Conservation (phyloP, 2,113 vertebrate species). For the Ctenodactylus gundi region DNA sequence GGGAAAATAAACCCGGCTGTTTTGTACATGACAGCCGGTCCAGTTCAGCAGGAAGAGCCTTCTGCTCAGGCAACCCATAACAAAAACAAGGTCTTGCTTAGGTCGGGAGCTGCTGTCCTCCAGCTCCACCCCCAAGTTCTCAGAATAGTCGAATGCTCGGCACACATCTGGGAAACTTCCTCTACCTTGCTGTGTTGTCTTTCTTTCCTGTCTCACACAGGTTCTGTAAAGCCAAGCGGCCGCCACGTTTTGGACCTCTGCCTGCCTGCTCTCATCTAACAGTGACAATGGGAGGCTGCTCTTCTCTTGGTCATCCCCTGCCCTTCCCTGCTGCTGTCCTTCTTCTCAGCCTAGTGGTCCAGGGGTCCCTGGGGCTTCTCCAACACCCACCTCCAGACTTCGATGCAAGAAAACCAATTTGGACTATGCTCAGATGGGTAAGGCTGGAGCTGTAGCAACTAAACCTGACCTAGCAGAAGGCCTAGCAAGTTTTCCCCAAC, state of each 20-base stretch:
- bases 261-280: background rate
- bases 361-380: background rate
- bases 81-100: background rate
- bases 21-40: background rate
- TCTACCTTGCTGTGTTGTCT: background rate
- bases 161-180: background rate
- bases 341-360: background rate
- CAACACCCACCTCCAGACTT: background rate
- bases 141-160: background rate
- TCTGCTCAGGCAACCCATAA: background rate
- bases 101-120: background rate
- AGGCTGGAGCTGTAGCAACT: background rate
- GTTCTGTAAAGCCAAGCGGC: background rate
- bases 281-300: background rate
- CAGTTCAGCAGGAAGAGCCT: background rate
- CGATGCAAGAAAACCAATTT: background rate
- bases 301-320: background rate
- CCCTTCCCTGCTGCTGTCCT: background rate
- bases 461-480: background rate
- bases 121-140: background rate
- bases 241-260: background rate
- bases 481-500: background rate
- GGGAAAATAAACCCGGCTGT: background rate
- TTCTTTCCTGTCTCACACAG: background rate
- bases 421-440: background rate